Conservation (phyloP, 2,888 invertebrate genomes). For the Tanytarsus gracilentus region DNA sequence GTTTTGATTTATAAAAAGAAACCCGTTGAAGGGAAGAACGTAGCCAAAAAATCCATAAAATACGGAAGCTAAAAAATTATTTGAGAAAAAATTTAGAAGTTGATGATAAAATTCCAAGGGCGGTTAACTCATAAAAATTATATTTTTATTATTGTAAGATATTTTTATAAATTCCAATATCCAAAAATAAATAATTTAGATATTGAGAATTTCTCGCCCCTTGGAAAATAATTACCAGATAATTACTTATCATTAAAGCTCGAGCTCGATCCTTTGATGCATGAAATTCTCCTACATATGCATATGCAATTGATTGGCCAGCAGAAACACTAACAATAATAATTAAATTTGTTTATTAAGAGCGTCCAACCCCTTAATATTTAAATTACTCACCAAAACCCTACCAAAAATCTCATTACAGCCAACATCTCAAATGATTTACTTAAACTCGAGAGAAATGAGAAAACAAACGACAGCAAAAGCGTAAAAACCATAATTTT, state of each 20-base stretch:
- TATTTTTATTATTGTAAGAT: too few species aligned
- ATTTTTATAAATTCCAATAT: too few species aligned
- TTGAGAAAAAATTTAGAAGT: neutral
- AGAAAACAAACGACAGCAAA: conserved; percentile 43
- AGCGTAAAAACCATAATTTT: conserved; percentile 46
- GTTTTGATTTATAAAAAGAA: conserved; percentile 30
- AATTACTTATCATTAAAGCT: conserved; percentile 31
- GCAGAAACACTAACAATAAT: conserved; percentile 39
- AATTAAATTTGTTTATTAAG: neutral
- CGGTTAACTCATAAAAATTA: too few species aligned
- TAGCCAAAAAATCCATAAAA: neutral
- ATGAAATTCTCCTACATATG: conserved; percentile 44
- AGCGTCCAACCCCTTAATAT: neutral
- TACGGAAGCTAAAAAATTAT: conserved; percentile 16
- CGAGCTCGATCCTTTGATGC: conserved; percentile 38
- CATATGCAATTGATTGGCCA: conserved; percentile 42
- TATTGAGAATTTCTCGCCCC: neutral
- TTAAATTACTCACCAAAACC: conserved; percentile 33
- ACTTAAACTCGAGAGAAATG: conserved; percentile 46
- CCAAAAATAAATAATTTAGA: too few species aligned
- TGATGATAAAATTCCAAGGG: too few species aligned
- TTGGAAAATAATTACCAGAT: neutral
- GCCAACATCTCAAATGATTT: conserved; percentile 47
- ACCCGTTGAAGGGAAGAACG: neutral
- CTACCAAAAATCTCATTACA: conserved; percentile 46